These are phyloP conservation scores for Oegoconia quadripuncta DNA, from an alignment of 2,888 invertebrate genomes.

Conservation along the genomic window DNA sequence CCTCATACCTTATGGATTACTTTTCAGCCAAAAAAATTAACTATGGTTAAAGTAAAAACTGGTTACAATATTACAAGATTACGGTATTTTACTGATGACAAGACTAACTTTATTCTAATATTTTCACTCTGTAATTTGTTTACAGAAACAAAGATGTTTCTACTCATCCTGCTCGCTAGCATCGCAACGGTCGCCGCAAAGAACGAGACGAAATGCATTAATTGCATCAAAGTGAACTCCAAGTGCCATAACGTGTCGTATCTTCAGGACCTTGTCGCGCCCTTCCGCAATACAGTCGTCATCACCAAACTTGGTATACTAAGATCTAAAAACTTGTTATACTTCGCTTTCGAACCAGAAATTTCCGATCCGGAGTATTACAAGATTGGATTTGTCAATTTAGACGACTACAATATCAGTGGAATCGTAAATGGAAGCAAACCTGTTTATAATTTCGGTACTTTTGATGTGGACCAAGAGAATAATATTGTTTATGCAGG, in stretches of 20 bases:
- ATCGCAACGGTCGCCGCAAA: slow-evolving; percentile 28
- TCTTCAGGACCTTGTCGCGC: slow-evolving; percentile 50
- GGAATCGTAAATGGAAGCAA: slow-evolving; percentile 40
- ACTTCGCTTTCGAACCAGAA: slow-evolving; percentile 57
- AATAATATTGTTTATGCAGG: slow-evolving; percentile 55
- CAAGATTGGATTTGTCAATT: slow-evolving; percentile 54
- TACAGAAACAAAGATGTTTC: slow-evolving; percentile 37
- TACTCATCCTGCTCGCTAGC: slow-evolving; percentile 29
- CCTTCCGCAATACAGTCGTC: slow-evolving; percentile 50
- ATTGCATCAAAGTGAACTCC: slow-evolving; percentile 44
- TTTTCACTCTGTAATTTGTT: too few species aligned
- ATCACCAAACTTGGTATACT: slow-evolving; percentile 42
- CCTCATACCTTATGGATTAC: too few species aligned
- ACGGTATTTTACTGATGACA: too few species aligned
- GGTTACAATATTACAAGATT: too few species aligned
- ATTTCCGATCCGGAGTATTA: slow-evolving; percentile 55
- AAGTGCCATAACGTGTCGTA: slow-evolving; percentile 50
- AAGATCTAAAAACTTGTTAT: slow-evolving; percentile 29
- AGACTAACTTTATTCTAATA: too few species aligned
- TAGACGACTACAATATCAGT: slow-evolving; percentile 34
- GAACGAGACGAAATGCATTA: slow-evolving; percentile 30
- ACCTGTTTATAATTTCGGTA: slow-evolving; percentile 50
- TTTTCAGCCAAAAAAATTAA: neutral
- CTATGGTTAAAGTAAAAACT: neutral
- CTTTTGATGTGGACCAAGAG: slow-evolving; percentile 61